These are phyloP conservation scores for Neopipo cinnamomea DNA, from an alignment of 2,113 vertebrate genomes.

Conservation along the genomic window DNA sequence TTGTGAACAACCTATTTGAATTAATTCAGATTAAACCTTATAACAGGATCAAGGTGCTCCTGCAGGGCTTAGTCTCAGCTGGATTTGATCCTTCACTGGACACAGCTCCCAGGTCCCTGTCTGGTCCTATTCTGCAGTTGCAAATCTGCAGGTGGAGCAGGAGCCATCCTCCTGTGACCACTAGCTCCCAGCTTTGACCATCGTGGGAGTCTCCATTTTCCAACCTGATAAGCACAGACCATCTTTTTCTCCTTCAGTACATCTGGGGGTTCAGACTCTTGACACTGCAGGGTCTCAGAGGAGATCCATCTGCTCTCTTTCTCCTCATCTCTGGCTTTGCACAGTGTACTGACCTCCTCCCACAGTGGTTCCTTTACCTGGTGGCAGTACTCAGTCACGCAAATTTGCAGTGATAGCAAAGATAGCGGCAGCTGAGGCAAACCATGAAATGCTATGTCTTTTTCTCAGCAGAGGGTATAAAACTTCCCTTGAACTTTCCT, in stretches of 20 bases:
- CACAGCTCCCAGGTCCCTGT: background rate
- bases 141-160: background rate
- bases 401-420: background rate
- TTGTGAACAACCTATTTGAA: background rate
- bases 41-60: background rate
- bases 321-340: background rate
- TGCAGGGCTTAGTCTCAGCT: background rate
- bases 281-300: background rate
- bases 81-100: background rate
- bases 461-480: background rate
- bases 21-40: background rate
- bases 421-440: background rate
- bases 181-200: background rate
- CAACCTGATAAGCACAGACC: background rate
- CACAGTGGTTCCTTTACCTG: background rate
- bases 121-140: background rate
- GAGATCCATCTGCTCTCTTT: background rate
- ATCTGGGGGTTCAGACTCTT: rapidly evolving
- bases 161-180: background rate
- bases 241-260: background rate
- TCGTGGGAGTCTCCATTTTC: background rate
- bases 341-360: background rate
- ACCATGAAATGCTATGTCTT: rapidly evolving
- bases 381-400: background rate
- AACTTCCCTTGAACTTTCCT: background rate